Percentiles rank a stretch among this genome's conserved stretches.
These are phyloP conservation scores for Ceratina calcarata DNA, from an alignment of 1,140 invertebrate genomes.

Conservation along the genomic window DNA sequence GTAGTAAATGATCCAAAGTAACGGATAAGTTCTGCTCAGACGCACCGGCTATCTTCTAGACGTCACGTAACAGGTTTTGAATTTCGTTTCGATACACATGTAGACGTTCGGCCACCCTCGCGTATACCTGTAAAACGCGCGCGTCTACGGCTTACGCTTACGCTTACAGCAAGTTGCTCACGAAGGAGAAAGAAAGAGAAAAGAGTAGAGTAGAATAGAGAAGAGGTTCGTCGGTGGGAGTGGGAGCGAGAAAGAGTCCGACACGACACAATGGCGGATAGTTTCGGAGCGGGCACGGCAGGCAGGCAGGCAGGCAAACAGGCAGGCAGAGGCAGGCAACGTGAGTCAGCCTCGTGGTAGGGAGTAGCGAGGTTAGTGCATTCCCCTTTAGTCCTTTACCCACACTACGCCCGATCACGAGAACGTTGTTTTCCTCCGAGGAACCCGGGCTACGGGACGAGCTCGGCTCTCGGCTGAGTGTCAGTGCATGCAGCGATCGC, in stretches of 20 bases:
- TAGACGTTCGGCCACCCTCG: conserved; percentile 48
- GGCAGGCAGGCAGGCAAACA: conserved; percentile 14
- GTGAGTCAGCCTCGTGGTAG: conserved; percentile 61
- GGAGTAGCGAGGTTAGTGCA: conserved; percentile 57
- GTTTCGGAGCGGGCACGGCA: conserved; percentile 29
- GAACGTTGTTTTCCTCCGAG: conserved; percentile 56
- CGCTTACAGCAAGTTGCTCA: background rate
- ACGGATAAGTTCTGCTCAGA: conserved; percentile 13
- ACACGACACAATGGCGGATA: conserved; percentile 59
- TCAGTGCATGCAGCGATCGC: conserved; percentile 56
- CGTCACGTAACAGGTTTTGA: conserved; percentile 52
- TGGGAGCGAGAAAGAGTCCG: conserved; percentile 23
- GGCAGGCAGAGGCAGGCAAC: conserved; percentile 24
- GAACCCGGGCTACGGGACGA: conserved; percentile 42
- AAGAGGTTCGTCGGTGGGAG: background rate
- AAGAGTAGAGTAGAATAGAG: background rate
- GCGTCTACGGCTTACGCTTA: background rate
- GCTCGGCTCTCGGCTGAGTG: conserved; percentile 34
- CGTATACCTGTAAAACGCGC: conserved; percentile 39
- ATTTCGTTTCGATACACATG: conserved; percentile 49
- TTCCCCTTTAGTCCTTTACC: conserved; percentile 60
- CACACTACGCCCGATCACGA: conserved; percentile 44
- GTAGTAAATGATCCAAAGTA: conserved; percentile 13
- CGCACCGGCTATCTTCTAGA: conserved; percentile 27
- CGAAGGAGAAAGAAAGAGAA: conserved; percentile 13